These are phyloP conservation scores for Theristicus caerulescens DNA, from an alignment of 2,113 vertebrate species.

Conservation along the genomic window DNA sequence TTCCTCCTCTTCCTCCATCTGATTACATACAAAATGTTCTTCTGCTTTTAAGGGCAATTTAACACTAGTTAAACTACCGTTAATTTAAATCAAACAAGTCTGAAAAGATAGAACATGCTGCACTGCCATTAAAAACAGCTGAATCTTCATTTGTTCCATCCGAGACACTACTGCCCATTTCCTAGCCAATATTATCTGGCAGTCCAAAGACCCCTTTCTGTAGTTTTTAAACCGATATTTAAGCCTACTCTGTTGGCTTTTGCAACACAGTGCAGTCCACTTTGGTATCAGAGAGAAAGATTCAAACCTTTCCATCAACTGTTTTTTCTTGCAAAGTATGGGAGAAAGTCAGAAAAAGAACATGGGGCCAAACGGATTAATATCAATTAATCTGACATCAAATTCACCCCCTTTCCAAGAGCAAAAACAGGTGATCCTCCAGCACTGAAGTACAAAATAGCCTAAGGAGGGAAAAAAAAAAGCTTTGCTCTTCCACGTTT, in stretches of 20 bases:
- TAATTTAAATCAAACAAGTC: constrained; percentile 54
- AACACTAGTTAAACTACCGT: constrained; percentile 2
- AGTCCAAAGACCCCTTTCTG: neutral
- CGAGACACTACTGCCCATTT: neutral
- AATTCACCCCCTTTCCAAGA: neutral
- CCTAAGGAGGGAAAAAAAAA: neutral
- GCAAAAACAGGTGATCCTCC: neutral
- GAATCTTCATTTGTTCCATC: neutral
- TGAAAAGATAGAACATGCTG: neutral
- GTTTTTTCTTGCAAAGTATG: neutral
- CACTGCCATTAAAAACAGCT: constrained; percentile 17
- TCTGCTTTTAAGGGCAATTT: constrained; percentile 50
- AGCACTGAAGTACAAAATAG: neutral
- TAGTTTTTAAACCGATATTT: neutral
- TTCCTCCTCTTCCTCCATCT: neutral
- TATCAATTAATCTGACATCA: neutral
- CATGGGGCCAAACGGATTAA: neutral
- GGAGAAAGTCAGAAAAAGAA: neutral
- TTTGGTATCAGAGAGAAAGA: neutral
- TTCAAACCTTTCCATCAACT: neutral
- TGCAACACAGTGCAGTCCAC: neutral
- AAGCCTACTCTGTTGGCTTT: neutral
- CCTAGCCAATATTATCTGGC: neutral
- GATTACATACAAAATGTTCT: neutral
- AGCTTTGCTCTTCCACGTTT: neutral